These are phyloP conservation scores for Parasteatoda lunata DNA, from an alignment of 2,888 invertebrate species.

Conservation along the genomic window DNA sequence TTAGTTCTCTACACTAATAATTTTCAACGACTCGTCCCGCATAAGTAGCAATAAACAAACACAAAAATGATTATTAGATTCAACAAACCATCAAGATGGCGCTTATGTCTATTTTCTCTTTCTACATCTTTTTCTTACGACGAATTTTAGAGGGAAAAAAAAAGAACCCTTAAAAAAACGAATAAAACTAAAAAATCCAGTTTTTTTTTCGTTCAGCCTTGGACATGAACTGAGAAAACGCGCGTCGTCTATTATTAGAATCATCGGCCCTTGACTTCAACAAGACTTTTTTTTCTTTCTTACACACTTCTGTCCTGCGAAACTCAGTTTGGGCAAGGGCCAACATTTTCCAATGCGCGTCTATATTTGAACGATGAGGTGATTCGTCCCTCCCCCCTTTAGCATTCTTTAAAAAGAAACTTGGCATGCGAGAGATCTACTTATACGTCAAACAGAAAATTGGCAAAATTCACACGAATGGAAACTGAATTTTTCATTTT, in stretches of 20 bases:
- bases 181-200: background rate
- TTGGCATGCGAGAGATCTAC: slow-evolving; percentile 6
- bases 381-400: slow-evolving; percentile 2
- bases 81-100: no score
- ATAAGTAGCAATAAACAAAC: no score
- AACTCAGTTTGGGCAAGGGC: slow-evolving; percentile 39
- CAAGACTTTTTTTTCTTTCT: slow-evolving; percentile 10
- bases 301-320: background rate
- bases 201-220: slow-evolving; percentile 22
- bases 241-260: slow-evolving; percentile 34
- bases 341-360: slow-evolving; percentile 55
- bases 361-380: slow-evolving; percentile 68
- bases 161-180: background rate
- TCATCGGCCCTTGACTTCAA: slow-evolving; percentile 53
- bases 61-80: no score
- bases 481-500: slow-evolving; percentile 7
- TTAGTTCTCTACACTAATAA: no score
- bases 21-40: no score
- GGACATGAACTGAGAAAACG: slow-evolving; percentile 36
- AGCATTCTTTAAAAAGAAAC: slow-evolving; percentile 32
- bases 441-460: slow-evolving; percentile 1
- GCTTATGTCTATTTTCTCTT: no score
- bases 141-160: no score
- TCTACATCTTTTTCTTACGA: no score
- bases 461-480: background rate